These are phyloP conservation scores for Sphinx pinastri DNA, from an alignment of 2,888 invertebrate genomes.

Conservation along the genomic window DNA sequence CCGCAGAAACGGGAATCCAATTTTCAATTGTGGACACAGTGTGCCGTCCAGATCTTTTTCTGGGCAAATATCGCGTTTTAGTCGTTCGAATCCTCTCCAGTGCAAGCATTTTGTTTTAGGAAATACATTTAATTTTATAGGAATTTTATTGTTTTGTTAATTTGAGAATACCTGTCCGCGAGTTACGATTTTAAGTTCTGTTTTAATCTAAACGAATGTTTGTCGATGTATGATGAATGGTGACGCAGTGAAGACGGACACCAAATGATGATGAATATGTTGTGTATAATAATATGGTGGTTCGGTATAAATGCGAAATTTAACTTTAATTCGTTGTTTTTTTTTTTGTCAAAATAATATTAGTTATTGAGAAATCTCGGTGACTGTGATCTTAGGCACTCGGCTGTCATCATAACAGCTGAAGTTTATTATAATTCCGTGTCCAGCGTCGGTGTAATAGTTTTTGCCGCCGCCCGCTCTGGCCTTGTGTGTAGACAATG, in stretches of 20 bases:
- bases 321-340: too few species aligned
- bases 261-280: too few species aligned
- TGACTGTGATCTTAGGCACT: background rate
- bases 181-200: too few species aligned
- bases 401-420: background rate
- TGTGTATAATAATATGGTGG: too few species aligned
- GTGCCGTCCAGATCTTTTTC: background rate
- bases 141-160: too few species aligned
- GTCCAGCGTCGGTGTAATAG: constrained; percentile 27
- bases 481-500: constrained; percentile 41
- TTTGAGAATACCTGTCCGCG: too few species aligned
- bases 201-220: too few species aligned
- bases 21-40: constrained; percentile 45
- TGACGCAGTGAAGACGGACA: too few species aligned
- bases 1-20: constrained; percentile 45
- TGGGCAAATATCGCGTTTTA: background rate
- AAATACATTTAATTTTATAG: too few species aligned
- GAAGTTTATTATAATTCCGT: constrained; percentile 6
- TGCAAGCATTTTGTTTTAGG: background rate
- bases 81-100: background rate
- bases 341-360: background rate
- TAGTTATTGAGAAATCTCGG: too few species aligned
- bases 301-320: too few species aligned
- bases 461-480: constrained; percentile 30
- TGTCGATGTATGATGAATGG: too few species aligned